Percentiles rank a stretch among this genome's conserved stretches.
phyloP scores from a whole-genome alignment of 2,113 vertebrate genomes.

The Nerophis lumbriciformis region DNA sequence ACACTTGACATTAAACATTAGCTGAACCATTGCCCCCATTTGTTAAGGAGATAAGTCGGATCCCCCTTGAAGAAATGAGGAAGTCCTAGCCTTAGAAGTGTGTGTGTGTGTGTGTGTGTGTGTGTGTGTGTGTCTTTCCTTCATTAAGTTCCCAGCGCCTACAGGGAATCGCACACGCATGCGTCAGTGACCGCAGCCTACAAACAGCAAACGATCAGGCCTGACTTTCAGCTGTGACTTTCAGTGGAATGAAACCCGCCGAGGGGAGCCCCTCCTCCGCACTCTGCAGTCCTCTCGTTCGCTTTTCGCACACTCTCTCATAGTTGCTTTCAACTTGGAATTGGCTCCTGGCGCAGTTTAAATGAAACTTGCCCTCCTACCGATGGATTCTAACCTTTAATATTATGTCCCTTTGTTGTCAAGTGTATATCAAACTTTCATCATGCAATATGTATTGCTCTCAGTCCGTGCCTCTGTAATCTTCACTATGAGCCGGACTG shows the following conservation, averaged over 20 bases:
- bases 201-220: slow-evolving; percentile 62
- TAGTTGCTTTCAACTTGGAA: slow-evolving; percentile 46
- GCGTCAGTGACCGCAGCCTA: slow-evolving; percentile 41
- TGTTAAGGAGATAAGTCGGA: slow-evolving; percentile 48
- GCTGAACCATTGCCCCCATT: slow-evolving; percentile 48
- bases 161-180: slow-evolving; percentile 56
- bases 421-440: slow-evolving; percentile 65
- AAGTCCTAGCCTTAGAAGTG: slow-evolving; percentile 36
- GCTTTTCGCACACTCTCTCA: slow-evolving; percentile 13
- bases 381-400: slow-evolving; percentile 67
- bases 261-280: not conserved
- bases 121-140: slow-evolving; percentile 48
- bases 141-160: slow-evolving; percentile 57
- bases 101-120: slow-evolving; percentile 49
- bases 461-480: slow-evolving; percentile 32
- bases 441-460: slow-evolving; percentile 58
- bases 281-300: slow-evolving; percentile 13
- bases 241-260: slow-evolving; percentile 52
- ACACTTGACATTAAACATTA: not conserved
- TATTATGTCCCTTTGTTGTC: slow-evolving; percentile 63
- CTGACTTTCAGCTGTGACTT: slow-evolving; percentile 68
- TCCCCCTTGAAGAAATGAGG: slow-evolving; percentile 35
- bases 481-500: slow-evolving; percentile 25
- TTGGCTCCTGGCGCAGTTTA: slow-evolving; percentile 66
- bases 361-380: slow-evolving; percentile 70